Base-by-base conservation (phyloP, 2,888 invertebrate genomes). In the Eristalinus sepulchralis region DNA sequence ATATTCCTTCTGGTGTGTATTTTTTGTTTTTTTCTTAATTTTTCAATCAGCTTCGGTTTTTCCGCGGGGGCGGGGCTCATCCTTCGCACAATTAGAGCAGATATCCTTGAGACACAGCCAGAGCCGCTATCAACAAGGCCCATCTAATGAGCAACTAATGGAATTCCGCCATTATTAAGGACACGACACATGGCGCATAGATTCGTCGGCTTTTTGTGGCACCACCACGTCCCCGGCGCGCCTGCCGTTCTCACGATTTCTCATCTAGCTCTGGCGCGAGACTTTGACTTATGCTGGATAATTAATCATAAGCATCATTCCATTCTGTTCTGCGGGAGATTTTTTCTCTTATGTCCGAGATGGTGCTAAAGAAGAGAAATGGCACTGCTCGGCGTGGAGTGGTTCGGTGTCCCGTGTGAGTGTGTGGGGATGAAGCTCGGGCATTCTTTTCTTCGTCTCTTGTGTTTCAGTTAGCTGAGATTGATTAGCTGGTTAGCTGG, bases 401-500 rank as follows among this genome's bases (percentile, higher is more conserved):
- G 47, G 47, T 47, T 47, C 47, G n/a, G 47, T 17, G 47, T 17
- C 47, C n/a, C 17, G 47, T 47, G 47, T 17, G 1, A 17, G 39
- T 13, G 4, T 13, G 10, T 9, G 17, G 22, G 36, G 36, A 10
- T 55, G 20, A 17, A n/a, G 24, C 63, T 62, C 39, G 36, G 57
- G 63, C 63, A 68, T 75, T 68, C 55, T 81, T 80, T 77, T 84
- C 62, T 53, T 27, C 68, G 67, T 70, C 67, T 66, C 77, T 82
- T 70, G 66, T 60, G 66, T 78, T 86, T 86, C 73, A 83, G 82
- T 78, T 83, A 75, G 86, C 86, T 70, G 86, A 86, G 86, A 86
- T 86, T 86, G 86, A 86, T 86, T 86, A 86, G 86, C 86, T 83
- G 82, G 81, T 78, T 78, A 78, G 85, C 67, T 83, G 70, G 79